These are phyloP conservation scores for Xenops minutus DNA, from an alignment of 2,797 vertebrate genomes.

Conservation along the genomic window DNA sequence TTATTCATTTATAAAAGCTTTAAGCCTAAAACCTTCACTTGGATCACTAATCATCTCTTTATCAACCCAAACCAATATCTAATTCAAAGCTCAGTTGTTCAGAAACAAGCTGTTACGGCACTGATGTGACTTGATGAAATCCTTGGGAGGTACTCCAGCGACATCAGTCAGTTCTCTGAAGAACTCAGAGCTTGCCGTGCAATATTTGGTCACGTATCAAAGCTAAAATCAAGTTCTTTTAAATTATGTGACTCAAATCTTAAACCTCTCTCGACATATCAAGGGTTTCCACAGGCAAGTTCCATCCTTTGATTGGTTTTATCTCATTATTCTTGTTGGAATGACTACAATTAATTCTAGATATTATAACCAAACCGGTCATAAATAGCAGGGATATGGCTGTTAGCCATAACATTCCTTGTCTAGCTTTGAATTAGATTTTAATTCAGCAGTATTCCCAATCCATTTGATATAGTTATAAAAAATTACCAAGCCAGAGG, in stretches of 20 bases:
- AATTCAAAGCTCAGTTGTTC: neutral
- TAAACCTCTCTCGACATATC: neutral
- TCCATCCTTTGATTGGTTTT: neutral
- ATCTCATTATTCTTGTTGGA: neutral
- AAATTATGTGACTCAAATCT: neutral
- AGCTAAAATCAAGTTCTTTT: neutral
- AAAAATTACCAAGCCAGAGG: neutral
- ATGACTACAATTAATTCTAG: neutral
- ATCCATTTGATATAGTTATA: neutral
- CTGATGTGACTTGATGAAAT: neutral
- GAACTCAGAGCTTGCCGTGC: neutral
- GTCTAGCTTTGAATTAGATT: neutral
- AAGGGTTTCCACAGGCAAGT: neutral
- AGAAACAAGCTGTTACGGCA: neutral
- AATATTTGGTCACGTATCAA: neutral
- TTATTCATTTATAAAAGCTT: neutral
- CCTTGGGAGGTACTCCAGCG: neutral
- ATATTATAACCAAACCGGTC: neutral
- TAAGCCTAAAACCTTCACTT: neutral
- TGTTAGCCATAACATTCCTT: neutral
- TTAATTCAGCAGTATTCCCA: neutral
- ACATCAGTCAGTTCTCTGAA: slow-evolving; percentile 5
- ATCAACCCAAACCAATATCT: neutral
- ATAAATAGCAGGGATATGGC: neutral
- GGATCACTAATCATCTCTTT: neutral